A percentile compares a stretch with the other conserved stretches of the same genome.
Evolutionary conservation across 2,113 vertebrate species (phyloP).

Genomic region (Cygnus buccinator): DNA sequence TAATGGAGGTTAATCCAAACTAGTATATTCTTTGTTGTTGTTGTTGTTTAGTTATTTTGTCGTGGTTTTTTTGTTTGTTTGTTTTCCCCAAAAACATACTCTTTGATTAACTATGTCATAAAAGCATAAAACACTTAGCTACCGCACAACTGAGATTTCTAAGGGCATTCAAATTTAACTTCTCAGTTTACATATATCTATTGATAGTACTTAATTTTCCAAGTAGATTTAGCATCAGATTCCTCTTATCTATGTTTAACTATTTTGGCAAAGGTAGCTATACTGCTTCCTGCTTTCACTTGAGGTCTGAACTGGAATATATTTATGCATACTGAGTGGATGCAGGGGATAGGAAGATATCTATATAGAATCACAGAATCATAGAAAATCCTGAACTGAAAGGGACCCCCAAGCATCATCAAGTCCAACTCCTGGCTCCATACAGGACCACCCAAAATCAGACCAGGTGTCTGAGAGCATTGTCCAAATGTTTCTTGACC

Average conservation of each 20-base stretch:
- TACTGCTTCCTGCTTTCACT: background rate
- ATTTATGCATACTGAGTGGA: background rate
- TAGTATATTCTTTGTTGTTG: fast-evolving
- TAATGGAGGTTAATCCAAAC: background rate
- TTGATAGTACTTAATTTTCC: background rate
- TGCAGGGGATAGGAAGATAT: background rate
- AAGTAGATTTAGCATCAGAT: background rate
- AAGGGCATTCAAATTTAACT: background rate
- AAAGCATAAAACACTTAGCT: background rate
- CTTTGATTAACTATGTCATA: background rate
- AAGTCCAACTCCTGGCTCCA: too few relatives aligned
- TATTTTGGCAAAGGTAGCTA: background rate
- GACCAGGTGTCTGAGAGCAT: too few relatives aligned
- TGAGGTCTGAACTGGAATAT: background rate
- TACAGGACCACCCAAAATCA: too few relatives aligned
- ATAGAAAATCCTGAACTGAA: too few relatives aligned
- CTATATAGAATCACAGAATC: background rate
- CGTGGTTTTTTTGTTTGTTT: background rate
- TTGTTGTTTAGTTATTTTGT: too few relatives aligned
- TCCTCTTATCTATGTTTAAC: background rate
- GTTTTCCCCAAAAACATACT: background rate
- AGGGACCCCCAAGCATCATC: too few relatives aligned
- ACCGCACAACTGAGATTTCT: background rate
- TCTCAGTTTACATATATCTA: background rate
- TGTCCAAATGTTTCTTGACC: too few relatives aligned